These are phyloP conservation scores for Gulo gulo DNA, from an alignment of 2,113 vertebrate genomes.

Conservation along the genomic window DNA sequence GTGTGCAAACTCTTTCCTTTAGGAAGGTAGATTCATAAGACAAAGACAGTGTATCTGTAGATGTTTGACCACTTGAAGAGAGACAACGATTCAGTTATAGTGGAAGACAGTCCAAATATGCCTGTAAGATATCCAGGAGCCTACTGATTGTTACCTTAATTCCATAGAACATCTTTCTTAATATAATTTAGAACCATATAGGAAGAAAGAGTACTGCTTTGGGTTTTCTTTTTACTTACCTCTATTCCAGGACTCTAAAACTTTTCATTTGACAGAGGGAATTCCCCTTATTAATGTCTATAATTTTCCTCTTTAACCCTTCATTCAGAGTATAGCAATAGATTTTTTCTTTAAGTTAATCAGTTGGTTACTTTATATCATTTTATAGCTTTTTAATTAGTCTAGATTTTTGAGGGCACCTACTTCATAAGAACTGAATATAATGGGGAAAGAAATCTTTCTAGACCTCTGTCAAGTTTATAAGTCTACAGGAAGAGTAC, in stretches of 20 bases:
- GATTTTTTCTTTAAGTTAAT: background rate
- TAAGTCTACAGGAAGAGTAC: background rate
- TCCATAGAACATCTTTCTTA: background rate
- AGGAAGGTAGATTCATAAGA: background rate
- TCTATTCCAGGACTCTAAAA: background rate
- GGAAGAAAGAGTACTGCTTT: background rate
- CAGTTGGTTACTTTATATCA: background rate
- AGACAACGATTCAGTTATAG: background rate
- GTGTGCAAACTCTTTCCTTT: background rate
- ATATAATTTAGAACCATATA: background rate
- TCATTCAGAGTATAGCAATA: background rate
- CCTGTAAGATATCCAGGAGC: background rate
- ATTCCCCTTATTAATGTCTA: background rate
- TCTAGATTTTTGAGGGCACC: background rate
- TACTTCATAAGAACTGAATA: background rate
- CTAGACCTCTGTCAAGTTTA: background rate
- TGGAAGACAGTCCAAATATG: background rate
- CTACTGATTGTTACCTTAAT: background rate
- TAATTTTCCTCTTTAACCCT: background rate
- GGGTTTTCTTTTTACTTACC: background rate
- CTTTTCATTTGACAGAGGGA: background rate
- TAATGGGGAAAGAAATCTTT: background rate
- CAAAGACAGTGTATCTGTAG: background rate
- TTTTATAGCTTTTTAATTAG: slow-evolving; percentile 6
- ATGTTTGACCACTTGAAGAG: background rate